Evolutionary conservation across 2,113 vertebrate genomes (phyloP), one percentile per base, ranked within the genome.

Genomic region (Connochaetes taurinus): DNA sequence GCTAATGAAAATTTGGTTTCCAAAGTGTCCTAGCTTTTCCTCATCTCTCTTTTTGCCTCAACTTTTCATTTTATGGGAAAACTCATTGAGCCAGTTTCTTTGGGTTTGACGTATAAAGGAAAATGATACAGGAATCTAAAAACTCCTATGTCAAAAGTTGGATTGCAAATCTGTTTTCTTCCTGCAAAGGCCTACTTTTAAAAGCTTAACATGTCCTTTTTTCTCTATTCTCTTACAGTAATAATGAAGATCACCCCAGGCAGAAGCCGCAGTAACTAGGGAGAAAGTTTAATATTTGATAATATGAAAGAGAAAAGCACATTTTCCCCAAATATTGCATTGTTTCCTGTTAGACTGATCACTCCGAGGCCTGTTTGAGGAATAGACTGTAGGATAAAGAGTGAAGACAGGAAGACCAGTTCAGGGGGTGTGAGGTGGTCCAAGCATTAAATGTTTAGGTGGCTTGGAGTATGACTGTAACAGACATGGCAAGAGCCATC

Each of bases 221-320:
- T 78, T 83, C 23, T 43, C 74, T 50, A n/a, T 50, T 96, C 43
- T 85, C 19, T 83, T 91, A 87, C 33, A 53, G 40, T 84, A 90
- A 74, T 43, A 85, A 40, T 84, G 71, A 81, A 86, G 91, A 89
- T 62, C 47, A 94, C 21, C 33, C 21, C 27, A 40, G 47, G 50
- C 45, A 64, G 52, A 95, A 62, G 7, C 31, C 33, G 71, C 74
- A 52, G 29, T 84, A 92, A 67, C 71, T 86, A 88, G 23, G 36
- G 45, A 90, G 13, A 96, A 96, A 74, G 4, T 91, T 91, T 60
- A 91, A 82, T 11, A 81, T 25, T 81, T 92, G 13, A 50, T 64
- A 94, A 74, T 83, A 17, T 55, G 33, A 74, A 97, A 80, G 67
- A 94, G 55, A 47, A 96, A 96, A 92, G n/a, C 27, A 50, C 27